Evolutionary conservation across 2,888 invertebrate species (phyloP).

Genomic region (Copidosoma aretas): DNA sequence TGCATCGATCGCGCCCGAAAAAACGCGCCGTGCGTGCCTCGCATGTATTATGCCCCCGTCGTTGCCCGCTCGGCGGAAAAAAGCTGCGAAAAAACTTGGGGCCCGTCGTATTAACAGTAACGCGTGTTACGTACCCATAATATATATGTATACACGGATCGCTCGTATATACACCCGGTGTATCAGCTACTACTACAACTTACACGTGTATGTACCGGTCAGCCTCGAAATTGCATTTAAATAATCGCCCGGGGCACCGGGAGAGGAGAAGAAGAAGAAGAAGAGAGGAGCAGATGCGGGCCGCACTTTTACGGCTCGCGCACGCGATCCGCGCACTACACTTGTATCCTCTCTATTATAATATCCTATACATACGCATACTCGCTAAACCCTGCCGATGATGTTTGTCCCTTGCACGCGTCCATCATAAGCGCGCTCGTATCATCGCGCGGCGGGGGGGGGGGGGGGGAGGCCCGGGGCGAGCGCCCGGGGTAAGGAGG

Average conservation of each 20-base stretch:
- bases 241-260: constrained; percentile 32
- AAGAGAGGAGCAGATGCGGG: constrained; percentile 25
- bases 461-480: no score
- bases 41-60: background rate
- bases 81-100: no score
- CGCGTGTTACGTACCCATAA: no score
- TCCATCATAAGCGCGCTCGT: no score
- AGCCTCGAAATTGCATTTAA: constrained; percentile 37
- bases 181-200: background rate
- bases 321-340: background rate
- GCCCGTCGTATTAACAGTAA: no score
- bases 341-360: no score
- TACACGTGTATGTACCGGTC: background rate
- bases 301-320: constrained; percentile 1
- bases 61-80: background rate
- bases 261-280: no score
- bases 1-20: constrained; percentile 6
- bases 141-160: background rate
- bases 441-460: no score
- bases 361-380: no score
- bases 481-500: no score
- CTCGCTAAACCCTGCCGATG: background rate
- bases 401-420: no score
- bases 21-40: constrained; percentile 17
- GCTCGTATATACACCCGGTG: no score